These are phyloP conservation scores for Bubo blakistoni DNA, from an alignment of 2,113 vertebrate species.

Conservation along the genomic window DNA sequence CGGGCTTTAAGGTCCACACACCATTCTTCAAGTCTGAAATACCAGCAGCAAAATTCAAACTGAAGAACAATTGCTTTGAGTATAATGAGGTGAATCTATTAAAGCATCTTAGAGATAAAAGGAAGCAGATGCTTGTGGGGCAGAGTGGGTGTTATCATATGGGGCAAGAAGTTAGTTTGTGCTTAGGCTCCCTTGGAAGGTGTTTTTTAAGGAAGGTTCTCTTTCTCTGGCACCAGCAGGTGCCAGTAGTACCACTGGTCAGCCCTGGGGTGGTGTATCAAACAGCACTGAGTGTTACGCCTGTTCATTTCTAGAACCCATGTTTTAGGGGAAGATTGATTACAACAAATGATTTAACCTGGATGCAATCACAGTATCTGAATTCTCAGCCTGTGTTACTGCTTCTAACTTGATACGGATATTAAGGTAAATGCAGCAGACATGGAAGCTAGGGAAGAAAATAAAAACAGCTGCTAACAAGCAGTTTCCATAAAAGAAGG, in stretches of 20 bases:
- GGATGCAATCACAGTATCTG: background rate
- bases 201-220: background rate
- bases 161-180: background rate
- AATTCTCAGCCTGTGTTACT: background rate
- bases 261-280: background rate
- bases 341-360: background rate
- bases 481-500: background rate
- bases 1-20: background rate
- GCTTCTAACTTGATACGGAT: background rate
- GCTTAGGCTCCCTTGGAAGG: background rate
- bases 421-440: background rate
- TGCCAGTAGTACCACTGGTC: background rate
- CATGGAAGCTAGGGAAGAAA: background rate
- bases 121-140: background rate
- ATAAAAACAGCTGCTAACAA: background rate
- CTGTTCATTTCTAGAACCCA: background rate
- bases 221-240: background rate
- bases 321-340: background rate
- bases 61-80: background rate
- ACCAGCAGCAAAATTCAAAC: background rate
- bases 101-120: background rate
- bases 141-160: background rate
- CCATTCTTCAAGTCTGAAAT: background rate
- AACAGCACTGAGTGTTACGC: background rate
- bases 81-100: background rate